Evolutionary conservation across 37 sponge, comb jelly and placozoan genomes (phyloP).

Genomic region (Amphimedon queenslandica): DNA sequence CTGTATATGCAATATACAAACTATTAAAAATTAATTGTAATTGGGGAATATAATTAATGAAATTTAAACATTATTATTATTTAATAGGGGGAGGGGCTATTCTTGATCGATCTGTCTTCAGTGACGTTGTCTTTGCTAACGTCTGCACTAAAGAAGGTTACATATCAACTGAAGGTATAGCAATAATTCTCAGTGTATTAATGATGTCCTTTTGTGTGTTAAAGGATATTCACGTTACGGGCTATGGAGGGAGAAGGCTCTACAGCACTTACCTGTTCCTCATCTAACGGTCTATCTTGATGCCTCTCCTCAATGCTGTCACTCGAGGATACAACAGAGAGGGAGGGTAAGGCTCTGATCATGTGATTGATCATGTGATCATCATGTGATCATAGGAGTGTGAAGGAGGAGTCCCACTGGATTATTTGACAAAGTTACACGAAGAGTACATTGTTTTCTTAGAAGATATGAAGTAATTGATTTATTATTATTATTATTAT

Average conservation of each 20-base stretch:
- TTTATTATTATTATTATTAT: not conserved
- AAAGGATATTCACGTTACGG: slow-evolving; percentile 64
- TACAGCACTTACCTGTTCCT: slow-evolving; percentile 59
- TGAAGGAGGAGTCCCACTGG: slow-evolving; percentile 75
- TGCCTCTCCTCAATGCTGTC: slow-evolving; percentile 66
- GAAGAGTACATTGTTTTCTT: slow-evolving; percentile 54
- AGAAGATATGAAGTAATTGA: slow-evolving; percentile 21
- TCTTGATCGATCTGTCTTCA: slow-evolving; percentile 84
- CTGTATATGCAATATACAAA: not conserved
- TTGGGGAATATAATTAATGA: too few species aligned
- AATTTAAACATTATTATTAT: not conserved
- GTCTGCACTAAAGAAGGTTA: slow-evolving; percentile 75
- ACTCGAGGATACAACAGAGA: slow-evolving; percentile 57
- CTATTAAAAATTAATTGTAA: too few species aligned
- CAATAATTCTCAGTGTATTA: not conserved
- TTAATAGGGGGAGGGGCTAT: slow-evolving; percentile 61
- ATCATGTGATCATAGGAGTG: slow-evolving; percentile 46
- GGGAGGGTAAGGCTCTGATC: slow-evolving; percentile 60
- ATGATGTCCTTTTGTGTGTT: not conserved
- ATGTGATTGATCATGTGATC: not conserved
- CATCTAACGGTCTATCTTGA: slow-evolving; percentile 64
- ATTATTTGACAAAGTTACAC: slow-evolving; percentile 70
- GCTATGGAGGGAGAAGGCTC: slow-evolving; percentile 28
- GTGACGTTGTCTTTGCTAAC: slow-evolving; percentile 87
- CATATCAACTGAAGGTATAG: slow-evolving; percentile 63